Percentiles rank a stretch among this genome's conserved stretches.
Evolutionary conservation across 2,113 vertebrate genomes (phyloP).

Genomic region (Leptobrachium leishanense): DNA sequence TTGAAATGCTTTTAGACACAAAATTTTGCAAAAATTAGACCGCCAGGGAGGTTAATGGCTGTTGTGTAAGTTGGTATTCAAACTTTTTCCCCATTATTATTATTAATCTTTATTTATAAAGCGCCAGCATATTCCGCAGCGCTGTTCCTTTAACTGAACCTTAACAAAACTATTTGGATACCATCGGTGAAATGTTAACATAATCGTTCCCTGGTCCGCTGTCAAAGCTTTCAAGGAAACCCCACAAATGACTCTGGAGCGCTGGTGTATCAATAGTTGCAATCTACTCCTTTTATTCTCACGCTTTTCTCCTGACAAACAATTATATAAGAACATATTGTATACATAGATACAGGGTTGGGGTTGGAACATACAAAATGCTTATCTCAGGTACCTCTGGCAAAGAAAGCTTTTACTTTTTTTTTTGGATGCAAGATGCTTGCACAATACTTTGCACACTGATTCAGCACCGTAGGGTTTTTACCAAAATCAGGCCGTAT

Average conservation of each 20-base stretch:
- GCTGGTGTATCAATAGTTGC: slow-evolving; percentile 86
- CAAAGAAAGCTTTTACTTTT: neutral
- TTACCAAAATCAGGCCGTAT: slow-evolving; percentile 84
- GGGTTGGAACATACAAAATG: slow-evolving; percentile 91
- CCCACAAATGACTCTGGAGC: slow-evolving; percentile 37
- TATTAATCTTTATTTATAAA: too few relatives aligned
- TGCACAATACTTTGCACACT: neutral
- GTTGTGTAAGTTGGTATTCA: too few relatives aligned
- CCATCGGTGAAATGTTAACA: too few relatives aligned
- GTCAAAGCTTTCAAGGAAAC: neutral
- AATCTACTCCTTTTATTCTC: slow-evolving; percentile 99
- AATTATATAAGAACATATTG: slow-evolving; percentile 99
- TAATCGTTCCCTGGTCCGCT: too few relatives aligned
- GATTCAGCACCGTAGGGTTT: neutral
- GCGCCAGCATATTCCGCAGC: too few relatives aligned
- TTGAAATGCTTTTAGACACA: too few relatives aligned
- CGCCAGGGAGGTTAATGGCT: too few relatives aligned
- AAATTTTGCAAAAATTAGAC: too few relatives aligned
- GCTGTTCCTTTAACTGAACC: too few relatives aligned
- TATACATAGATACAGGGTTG: slow-evolving; percentile 93
- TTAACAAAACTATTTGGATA: too few relatives aligned
- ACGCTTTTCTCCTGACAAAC: slow-evolving; percentile 92
- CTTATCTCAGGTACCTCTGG: slow-evolving; percentile 40
- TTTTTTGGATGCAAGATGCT: too few relatives aligned
- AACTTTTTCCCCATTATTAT: too few relatives aligned